Conservation (phyloP, 2,113 vertebrate species). For the Lamprotornis superbus region DNA sequence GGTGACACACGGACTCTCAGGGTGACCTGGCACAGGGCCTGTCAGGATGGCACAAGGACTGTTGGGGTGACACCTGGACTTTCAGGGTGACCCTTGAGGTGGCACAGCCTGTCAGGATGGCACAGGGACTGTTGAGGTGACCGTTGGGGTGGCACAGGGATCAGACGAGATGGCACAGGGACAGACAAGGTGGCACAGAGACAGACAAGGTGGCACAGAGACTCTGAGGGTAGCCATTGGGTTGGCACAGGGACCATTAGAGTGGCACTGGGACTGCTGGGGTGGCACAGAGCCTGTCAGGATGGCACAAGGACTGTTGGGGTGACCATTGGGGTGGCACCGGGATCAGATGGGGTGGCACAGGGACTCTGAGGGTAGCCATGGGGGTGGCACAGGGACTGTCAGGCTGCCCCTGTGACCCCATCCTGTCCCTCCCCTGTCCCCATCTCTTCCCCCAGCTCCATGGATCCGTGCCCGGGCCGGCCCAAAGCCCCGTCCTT, state of each 20-base stretch:
- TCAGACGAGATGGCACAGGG: background rate
- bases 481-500: conserved; percentile 82
- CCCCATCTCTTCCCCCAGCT: background rate
- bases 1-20: background rate
- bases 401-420: too few species aligned
- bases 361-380: background rate
- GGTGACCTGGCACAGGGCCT: background rate
- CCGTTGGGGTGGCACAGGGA: background rate
- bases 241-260: background rate
- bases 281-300: rapidly evolving
- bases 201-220: too few species aligned
- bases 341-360: too few species aligned
- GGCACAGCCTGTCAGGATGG: too few species aligned
- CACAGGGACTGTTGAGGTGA: background rate
- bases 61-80: background rate
- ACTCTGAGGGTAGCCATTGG: background rate
- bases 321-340: too few species aligned
- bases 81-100: too few species aligned
- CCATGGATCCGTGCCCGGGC: conserved; percentile 69
- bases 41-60: background rate
- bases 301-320: too few species aligned
- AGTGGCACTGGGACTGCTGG: too few species aligned
- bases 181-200: too few species aligned
- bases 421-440: too few species aligned
- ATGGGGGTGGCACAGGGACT: background rate